Evolutionary conservation across 2,797 vertebrate genomes (phyloP).

Genomic region (Sebastes elongatus): DNA sequence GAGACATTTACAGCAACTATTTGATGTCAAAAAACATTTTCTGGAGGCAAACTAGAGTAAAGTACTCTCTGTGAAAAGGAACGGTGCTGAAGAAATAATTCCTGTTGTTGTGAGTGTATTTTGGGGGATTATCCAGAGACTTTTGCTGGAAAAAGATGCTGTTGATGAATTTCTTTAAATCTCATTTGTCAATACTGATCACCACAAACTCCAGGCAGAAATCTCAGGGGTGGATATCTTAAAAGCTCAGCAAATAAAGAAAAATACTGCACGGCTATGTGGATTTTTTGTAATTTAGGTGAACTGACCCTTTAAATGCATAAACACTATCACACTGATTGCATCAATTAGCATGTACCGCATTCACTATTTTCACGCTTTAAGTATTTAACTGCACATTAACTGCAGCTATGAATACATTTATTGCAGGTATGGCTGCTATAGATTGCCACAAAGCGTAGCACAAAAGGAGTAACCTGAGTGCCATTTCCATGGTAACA

Average conservation of each 20-base stretch:
- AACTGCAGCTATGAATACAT: conserved; percentile 31
- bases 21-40: neutral
- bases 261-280: neutral
- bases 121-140: neutral
- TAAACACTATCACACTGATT: neutral
- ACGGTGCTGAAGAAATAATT: neutral
- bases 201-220: neutral
- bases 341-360: neutral
- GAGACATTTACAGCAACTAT: neutral
- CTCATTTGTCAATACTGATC: neutral
- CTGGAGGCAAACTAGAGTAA: neutral
- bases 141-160: neutral
- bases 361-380: neutral
- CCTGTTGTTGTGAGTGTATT: neutral
- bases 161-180: neutral
- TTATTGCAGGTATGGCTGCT: conserved; percentile 56
- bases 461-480: conserved; percentile 77
- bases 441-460: conserved; percentile 52
- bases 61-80: neutral
- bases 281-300: neutral
- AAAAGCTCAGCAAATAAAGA: conserved; percentile 1
- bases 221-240: neutral
- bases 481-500: conserved; percentile 85
- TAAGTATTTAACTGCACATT: conserved; percentile 12
- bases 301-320: neutral